Evolutionary conservation across 2,888 invertebrate species (phyloP), one percentile per base, ranked within the genome.

Genomic region (Alloplasta piceator): DNA sequence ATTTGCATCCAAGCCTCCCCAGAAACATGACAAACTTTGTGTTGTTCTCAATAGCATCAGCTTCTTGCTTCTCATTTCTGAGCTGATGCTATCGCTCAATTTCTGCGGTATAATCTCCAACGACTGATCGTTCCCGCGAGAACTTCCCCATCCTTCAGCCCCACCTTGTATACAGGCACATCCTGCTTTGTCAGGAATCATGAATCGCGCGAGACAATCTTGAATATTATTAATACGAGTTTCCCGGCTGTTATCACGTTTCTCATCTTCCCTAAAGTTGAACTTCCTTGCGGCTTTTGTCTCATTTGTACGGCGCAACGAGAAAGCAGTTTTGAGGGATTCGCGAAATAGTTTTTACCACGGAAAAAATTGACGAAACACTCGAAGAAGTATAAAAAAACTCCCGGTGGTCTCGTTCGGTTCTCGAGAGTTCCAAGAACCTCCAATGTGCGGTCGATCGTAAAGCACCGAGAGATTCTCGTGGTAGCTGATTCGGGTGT

Each of bases 21-120:
- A 38, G 58, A 41, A n/a, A 48, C 50, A 14, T 43, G 67, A 39
- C 58, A 70, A 70, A 70, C 38, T 70, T 70, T 58, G 26, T 50
- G 43, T 12, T 46, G 36, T 70, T 55, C 41, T 52, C 55, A 55
- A 67, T 52, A 52, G 52, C 39, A 55, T 26, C 52, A 52, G 52
- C 39, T 50, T 66, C 52, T 38, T 39, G n/a, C 67, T 52, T 52
- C 16, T 67, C 41, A 67, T 67, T 55, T 52, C 66, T 55, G 12
- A 4, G 16, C 12, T 48, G 66, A 66, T 50, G 66, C 12, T 41
- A 41, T 55, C 26, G 52, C 52, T 14, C 39, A 38, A 50, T 55
- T 55, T 39, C 41, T 52, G 50, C 10, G 67, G 38, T 39, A 48
- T 48, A 67, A 67, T 67, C 55, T 41, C 67, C 55, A 52, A 67